Evolutionary conservation across 2,888 invertebrate species (phyloP).

Genomic region (Coelopa pilipes): DNA sequence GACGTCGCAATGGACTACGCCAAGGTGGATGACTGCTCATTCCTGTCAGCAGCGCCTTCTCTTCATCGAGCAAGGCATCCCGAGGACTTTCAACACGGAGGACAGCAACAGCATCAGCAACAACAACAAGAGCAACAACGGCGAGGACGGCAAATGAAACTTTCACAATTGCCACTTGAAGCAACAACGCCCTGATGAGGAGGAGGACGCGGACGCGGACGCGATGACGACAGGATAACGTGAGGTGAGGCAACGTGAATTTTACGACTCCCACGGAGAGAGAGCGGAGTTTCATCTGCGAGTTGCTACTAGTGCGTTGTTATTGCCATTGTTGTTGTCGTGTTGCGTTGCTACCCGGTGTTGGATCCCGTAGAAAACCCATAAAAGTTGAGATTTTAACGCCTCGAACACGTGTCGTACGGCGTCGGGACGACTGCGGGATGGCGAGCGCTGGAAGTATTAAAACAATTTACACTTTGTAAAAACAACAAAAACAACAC

Average conservation of each 20-base stretch:
- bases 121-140: not conserved
- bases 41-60: constrained; percentile 9
- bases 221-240: constrained; percentile 10
- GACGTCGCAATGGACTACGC: constrained; percentile 17
- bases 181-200: not conserved
- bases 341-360: constrained; percentile 1
- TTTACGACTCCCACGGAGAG: constrained; percentile 31
- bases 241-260: constrained; percentile 16
- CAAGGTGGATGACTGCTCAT: constrained; percentile 13
- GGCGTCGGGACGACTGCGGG: constrained; percentile 42
- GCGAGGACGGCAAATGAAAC: constrained; percentile 34
- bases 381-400: constrained; percentile 62
- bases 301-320: too few relatives aligned
- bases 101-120: too few relatives aligned
- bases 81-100: not conserved
- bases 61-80: not conserved
- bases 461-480: constrained; percentile 65
- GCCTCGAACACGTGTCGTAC: constrained; percentile 59
- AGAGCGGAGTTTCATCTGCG: not conserved
- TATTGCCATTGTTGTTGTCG: not conserved
- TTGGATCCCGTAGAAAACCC: constrained; percentile 59
- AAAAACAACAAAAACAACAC: constrained; percentile 43
- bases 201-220: not conserved
- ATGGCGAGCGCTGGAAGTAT: constrained; percentile 52
- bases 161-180: constrained; percentile 50